A percentile compares a stretch with the other conserved stretches of the same genome.
Evolutionary conservation across 2,888 invertebrate genomes (phyloP).

Genomic region (Noctuana brunneofusca): DNA sequence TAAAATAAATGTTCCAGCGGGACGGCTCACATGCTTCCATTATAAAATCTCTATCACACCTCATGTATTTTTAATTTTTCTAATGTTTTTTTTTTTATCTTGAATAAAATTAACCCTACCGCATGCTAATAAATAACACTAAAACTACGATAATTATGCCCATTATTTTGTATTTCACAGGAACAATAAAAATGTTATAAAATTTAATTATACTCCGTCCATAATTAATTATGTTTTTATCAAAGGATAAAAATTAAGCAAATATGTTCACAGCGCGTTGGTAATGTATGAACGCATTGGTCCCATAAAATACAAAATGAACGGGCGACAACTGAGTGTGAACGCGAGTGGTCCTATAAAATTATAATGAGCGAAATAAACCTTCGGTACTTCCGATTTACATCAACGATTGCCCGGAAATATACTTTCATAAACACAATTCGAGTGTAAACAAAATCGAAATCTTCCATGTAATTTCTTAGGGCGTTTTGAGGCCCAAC

Average conservation of each 20-base stretch:
- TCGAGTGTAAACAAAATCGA: not conserved
- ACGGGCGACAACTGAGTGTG: slow-evolving; percentile 56
- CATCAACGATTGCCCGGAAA: not conserved
- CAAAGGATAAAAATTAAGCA: slow-evolving; percentile 15
- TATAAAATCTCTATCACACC: slow-evolving; percentile 57
- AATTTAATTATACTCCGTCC: slow-evolving; percentile 31
- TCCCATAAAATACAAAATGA: slow-evolving; percentile 59
- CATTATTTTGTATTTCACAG: slow-evolving; percentile 54
- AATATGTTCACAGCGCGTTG: not conserved
- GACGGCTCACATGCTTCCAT: slow-evolving; percentile 66
- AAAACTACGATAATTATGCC: slow-evolving; percentile 56
- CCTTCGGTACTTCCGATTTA: slow-evolving; percentile 12
- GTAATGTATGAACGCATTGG: slow-evolving; percentile 13
- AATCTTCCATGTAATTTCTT: not conserved
- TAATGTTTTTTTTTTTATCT: slow-evolving; percentile 47
- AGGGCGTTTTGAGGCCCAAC: not conserved
- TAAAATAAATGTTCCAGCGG: slow-evolving; percentile 41
- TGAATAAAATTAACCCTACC: slow-evolving; percentile 59
- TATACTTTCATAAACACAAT: not conserved
- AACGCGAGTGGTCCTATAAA: slow-evolving; percentile 56
- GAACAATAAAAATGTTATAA: slow-evolving; percentile 36
- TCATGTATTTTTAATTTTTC: slow-evolving; percentile 53
- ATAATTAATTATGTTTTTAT: not conserved
- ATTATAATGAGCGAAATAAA: slow-evolving; percentile 32
- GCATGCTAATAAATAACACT: slow-evolving; percentile 81